phyloP scores from a whole-genome alignment of 2,113 vertebrate species.

The Melozone crissalis region DNA sequence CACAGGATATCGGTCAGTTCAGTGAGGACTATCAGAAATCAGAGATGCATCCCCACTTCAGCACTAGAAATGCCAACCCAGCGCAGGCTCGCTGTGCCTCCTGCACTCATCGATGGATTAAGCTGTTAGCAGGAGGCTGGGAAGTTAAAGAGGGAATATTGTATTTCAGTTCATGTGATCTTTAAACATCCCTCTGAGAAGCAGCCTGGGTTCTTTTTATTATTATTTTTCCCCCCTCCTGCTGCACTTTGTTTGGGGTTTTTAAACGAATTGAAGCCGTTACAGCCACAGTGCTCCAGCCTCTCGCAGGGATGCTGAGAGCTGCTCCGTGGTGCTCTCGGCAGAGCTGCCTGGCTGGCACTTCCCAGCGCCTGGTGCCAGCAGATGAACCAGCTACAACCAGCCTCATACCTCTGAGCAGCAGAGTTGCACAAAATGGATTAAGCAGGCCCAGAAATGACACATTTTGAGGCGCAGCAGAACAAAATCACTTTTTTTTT shows the following conservation, averaged over 20 bases:
- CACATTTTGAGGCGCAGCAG: neutral
- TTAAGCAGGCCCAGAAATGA: conserved; percentile 8
- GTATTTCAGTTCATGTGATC: conserved; percentile 24
- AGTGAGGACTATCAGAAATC: neutral
- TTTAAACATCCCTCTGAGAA: neutral
- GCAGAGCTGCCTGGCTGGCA: neutral
- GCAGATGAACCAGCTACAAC: conserved; percentile 5
- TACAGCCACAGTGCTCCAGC: neutral
- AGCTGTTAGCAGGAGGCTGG: conserved; percentile 40
- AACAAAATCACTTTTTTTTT: neutral
- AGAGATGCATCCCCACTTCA: neutral
- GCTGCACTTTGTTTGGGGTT: neutral
- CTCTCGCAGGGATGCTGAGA: neutral
- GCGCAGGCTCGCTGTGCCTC: neutral
- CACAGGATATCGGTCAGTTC: neutral
- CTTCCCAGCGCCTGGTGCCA: neutral
- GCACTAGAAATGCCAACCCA: neutral
- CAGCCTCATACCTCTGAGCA: conserved; percentile 5
- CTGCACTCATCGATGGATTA: neutral
- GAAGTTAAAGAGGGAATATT: conserved; percentile 42
- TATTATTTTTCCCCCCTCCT: accelerated
- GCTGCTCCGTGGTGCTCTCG: neutral
- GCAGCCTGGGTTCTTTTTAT: neutral
- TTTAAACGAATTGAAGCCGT: neutral
- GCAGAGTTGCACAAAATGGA: conserved; percentile 22